Evolutionary conservation across 2,797 vertebrate species (phyloP).

Genomic region (Champsocephalus esox): DNA sequence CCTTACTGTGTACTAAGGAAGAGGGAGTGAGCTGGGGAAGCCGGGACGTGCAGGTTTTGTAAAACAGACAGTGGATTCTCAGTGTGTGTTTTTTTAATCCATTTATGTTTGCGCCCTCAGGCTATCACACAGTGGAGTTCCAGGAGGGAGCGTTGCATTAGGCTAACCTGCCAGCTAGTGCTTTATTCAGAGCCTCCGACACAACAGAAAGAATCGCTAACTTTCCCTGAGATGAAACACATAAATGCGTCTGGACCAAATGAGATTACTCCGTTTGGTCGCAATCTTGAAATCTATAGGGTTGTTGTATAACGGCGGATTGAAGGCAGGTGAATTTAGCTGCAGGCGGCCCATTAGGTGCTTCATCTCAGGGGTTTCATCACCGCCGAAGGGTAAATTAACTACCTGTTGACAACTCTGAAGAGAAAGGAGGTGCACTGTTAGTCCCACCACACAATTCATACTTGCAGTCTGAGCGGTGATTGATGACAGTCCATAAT

Average conservation of each 20-base stretch:
- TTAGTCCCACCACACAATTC: constrained; percentile 21
- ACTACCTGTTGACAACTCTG: constrained; percentile 51
- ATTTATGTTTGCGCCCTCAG: constrained; percentile 71
- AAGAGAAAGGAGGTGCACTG: constrained; percentile 1
- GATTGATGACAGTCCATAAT: constrained; percentile 50
- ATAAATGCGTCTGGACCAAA: constrained; percentile 47
- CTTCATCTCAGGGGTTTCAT: constrained; percentile 17
- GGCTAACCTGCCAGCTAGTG: constrained; percentile 67
- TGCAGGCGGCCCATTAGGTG: constrained; percentile 2
- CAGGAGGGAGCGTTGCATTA: constrained; percentile 64
- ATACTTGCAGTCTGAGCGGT: constrained; percentile 29
- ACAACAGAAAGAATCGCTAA: constrained; percentile 59
- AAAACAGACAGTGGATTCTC: constrained; percentile 50
- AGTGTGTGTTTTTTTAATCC: constrained; percentile 67
- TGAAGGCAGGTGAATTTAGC: constrained; percentile 11
- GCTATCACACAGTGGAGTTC: constrained; percentile 61
- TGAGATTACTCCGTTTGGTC: constrained; percentile 38
- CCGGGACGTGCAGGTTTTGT: constrained; percentile 39
- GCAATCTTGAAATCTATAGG: constrained; percentile 35
- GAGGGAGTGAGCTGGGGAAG: constrained; percentile 4
- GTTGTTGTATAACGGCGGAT: constrained; percentile 1
- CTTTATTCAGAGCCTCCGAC: constrained; percentile 55
- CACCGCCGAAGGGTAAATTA: constrained; percentile 46
- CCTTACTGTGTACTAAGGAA: constrained; percentile 25
- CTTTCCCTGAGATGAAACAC: constrained; percentile 49